Evolutionary conservation across 2,797 vertebrate genomes (phyloP), one percentile per base, ranked within the genome.

Genomic region (Gouania willdenowi): DNA sequence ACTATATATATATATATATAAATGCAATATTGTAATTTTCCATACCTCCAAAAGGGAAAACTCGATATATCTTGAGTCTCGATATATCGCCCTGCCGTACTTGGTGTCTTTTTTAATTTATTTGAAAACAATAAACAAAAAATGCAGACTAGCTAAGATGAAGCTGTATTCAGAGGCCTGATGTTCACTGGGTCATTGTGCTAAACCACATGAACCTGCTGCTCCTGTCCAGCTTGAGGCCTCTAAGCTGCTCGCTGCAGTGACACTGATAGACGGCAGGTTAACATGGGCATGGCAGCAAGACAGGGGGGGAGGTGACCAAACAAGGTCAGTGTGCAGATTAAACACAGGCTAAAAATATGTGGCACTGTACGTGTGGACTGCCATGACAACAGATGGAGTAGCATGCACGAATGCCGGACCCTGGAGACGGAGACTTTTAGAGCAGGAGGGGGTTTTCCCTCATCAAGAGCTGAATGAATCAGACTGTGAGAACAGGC

Each of bases 281-380:
- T 81, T 79, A 59, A 62, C 48, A 51, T 49, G 51, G 59, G 48
- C 46, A 5, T 27, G 41, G 52, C 37, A 45, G 48, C 17, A 41
- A 66, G 51, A 70, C 41, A 44, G 58, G n/a, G 51, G 59, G 48
- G 64, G 64, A 59, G 67, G 57, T 66, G 71, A 70, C 67, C 63
- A 77, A 84, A 84, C 59, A 81, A 80, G 82, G 81, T 82, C 84
- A 76, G 75, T 23, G 26, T 65, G 45, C 69, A 85, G 81, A 88
- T 86, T 82, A 84, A 75, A 77, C 56, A 46, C 55, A 9, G 31
- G 66, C 82, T 83, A 88, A 85, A 84, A 86, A 87, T 85, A 87
- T 54, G 59, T 19, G 4, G 67, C 14, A 46, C 52, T 53, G 49
- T 60, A 69, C 68, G 62, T 48, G 34, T 30, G 14, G 49, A 79